Evolutionary conservation across 37 sponge, comb jelly and placozoan genomes (phyloP), one percentile per base, ranked within the genome.

Genomic region (Amphimedon queenslandica): DNA sequence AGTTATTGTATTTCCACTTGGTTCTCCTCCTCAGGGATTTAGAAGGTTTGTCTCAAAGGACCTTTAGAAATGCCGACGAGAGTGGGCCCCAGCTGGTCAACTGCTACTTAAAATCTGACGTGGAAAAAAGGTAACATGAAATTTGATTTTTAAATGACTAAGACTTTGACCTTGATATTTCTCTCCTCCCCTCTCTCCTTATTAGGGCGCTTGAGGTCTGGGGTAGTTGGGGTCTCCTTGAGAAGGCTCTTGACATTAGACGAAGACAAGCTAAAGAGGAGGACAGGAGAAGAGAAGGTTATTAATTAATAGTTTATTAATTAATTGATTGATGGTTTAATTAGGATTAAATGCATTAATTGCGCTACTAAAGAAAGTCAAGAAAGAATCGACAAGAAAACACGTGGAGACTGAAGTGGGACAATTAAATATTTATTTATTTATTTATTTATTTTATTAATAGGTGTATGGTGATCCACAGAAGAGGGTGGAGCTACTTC

Each of bases 91-190:
- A 53, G 18, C 67, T 60, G 42, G 13, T 13, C 13, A 47, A 47
- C 13, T 77, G 73, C 58, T 94, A 89, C 41, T 60, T 86, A 41
- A 94, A 94, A 57, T 58, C 87, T 20, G 94, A 94, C 70, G 72
- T 96, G 16, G 96, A 96, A 73, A 72, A 74, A 66, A 90, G 73
- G 92, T 91, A 11, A 6, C n/a, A n/a, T n/a, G n/a, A n/a, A n/a
- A n/a, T n/a, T n/a, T n/a, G n/a, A n/a, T n/a, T n/a, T 13, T 42
- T 77, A 76, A 42, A 25, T 11, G 23, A 76, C 55, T 34, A 40
- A 27, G 57, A 47, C 51, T 47, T 13, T 47, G 51, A 47, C 13
- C 51, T 18, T n/a, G n/a, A n/a, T n/a, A n/a, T n/a, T n/a, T n/a
- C n/a, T n/a, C 51, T 47, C 8, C 13, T 47, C 8, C 51, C 13